Conservation (phyloP, 2,113 vertebrate species). For the Vidua chalybeata region DNA sequence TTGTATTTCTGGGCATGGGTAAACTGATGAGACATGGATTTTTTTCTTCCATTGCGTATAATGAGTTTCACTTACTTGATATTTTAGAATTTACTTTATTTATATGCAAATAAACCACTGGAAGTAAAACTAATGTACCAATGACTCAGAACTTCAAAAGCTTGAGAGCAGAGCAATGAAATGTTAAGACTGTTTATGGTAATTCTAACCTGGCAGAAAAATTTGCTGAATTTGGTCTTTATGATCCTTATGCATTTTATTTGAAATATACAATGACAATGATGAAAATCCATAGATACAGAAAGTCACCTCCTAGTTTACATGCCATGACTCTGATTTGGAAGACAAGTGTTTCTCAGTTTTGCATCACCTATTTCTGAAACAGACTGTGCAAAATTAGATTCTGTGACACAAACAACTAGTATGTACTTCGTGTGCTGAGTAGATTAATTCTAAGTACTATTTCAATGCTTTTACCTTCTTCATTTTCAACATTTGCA, state of each 20-base stretch:
- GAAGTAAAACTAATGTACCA: not conserved
- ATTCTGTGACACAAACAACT: not conserved
- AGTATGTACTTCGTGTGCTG: not conserved
- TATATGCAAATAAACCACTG: not conserved
- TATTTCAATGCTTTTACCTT: not conserved
- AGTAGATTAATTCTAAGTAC: not conserved
- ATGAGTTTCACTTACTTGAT: not conserved
- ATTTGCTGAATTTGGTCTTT: slow-evolving; percentile 16
- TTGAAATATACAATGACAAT: not conserved
- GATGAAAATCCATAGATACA: slow-evolving; percentile 2
- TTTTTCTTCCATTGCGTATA: not conserved
- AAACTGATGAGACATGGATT: not conserved
- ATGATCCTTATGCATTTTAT: not conserved
- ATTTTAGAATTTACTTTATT: slow-evolving; percentile 1
- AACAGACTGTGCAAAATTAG: not conserved
- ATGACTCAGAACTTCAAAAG: slow-evolving; percentile 20
- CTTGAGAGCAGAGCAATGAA: not conserved
- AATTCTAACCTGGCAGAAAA: not conserved
- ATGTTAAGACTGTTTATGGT: not conserved
- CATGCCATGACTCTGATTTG: not conserved
- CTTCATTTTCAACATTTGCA: not conserved
- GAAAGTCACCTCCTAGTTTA: not conserved
- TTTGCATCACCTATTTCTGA: not conserved
- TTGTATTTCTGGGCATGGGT: not conserved
- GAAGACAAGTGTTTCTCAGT: not conserved